Evolutionary conservation across 2,888 invertebrate species (phyloP), one percentile per base, ranked within the genome.

Genomic region (Nomada goodeniana): DNA sequence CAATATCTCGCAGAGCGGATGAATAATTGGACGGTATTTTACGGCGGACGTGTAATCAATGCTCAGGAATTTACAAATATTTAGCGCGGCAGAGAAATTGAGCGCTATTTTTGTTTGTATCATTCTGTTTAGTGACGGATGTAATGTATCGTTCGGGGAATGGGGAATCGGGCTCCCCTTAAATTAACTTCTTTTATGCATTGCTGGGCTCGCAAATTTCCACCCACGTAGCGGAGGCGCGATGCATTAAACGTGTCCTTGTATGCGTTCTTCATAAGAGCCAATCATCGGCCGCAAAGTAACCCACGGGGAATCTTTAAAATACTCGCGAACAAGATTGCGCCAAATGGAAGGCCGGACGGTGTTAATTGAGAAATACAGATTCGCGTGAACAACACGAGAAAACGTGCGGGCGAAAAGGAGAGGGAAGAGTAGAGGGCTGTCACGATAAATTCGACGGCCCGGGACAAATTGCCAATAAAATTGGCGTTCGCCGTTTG

Each of bases 401-500:
- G 63, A 59, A 60, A 23, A 60, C 69, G 50, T 18, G 53, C 20
- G n/a, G 15, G 29, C 18, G 15, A 7, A 53, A 63, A 23, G 26
- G 65, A 50, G 52, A 57, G 63, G 55, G 36, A 20, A 59, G 57
- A 57, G 18, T 57, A 57, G 76, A 77, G 72, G 53, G 72, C 81
- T 76, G 74, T 77, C 60, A 78, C 85, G 88, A 90, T 90, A 90
- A 90, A 90, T 86, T 83, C 87, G 81, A 90, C 88, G 86, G 88
- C 78, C 74, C 84, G 75, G 83, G 90, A 91, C 89, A 90, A 90
- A 91, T 90, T 89, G 90, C 88, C 90, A 89, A 91, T 90, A 90
- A 90, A 90, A 86, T 82, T 60, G 76, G 81, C 78, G 82, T 86
- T 78, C 85, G 78, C 77, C 69, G 64, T 68, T 68, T 63, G 76